A percentile compares a stretch with the other conserved stretches of the same genome.
Evolutionary conservation across 64 coral and sea anemone species (phyloP).

Genomic region (Dendronephthya gigantea): DNA sequence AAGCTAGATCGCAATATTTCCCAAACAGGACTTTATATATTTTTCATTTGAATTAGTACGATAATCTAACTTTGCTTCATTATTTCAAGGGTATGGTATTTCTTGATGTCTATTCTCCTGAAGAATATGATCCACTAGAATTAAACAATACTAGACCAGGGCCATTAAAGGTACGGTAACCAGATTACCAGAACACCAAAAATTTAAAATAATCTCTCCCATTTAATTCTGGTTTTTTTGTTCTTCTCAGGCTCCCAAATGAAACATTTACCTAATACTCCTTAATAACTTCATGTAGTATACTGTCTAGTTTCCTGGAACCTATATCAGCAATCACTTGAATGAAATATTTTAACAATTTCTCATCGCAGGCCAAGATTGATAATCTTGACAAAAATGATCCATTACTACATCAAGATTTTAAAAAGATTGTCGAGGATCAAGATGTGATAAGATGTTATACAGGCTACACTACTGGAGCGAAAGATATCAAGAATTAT

Average conservation of each 20-base stretch:
- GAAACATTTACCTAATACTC: too few species aligned
- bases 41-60: too few species aligned
- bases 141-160: constrained; percentile 79
- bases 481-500: constrained; percentile 57
- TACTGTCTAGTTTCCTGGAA: too few species aligned
- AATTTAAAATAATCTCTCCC: too few species aligned
- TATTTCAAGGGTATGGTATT: constrained; percentile 74
- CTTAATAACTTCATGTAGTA: too few species aligned
- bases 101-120: constrained; percentile 87
- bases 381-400: constrained; percentile 50
- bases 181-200: too few species aligned
- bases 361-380: constrained; percentile 54
- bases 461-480: constrained; percentile 52
- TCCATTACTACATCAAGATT: constrained; percentile 65
- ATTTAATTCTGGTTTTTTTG: too few species aligned
- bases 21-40: too few species aligned
- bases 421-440: constrained; percentile 60
- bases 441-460: constrained; percentile 63
- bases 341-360: neutral
- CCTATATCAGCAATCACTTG: too few species aligned
- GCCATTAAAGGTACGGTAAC: constrained; percentile 76
- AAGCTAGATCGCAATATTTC: too few species aligned
- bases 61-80: neutral
- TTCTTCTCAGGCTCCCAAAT: too few species aligned
- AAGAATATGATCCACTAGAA: constrained; percentile 86